These are phyloP conservation scores for Leptodactylus fuscus DNA, from an alignment of 2,113 vertebrate genomes.

Conservation along the genomic window DNA sequence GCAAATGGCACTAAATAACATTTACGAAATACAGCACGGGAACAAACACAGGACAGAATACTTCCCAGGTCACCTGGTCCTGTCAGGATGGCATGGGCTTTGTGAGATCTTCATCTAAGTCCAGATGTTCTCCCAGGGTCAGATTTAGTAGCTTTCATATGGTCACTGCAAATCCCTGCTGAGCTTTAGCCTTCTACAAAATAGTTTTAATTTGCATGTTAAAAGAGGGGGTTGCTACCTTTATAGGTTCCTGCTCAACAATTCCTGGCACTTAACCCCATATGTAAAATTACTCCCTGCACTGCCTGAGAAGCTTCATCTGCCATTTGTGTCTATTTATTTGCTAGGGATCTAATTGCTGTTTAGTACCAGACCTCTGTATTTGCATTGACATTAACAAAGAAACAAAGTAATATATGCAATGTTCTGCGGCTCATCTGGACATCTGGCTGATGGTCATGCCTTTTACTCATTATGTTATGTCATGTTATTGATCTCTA, in stretches of 20 bases:
- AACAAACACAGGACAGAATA: constrained; percentile 55
- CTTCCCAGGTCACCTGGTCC: constrained; percentile 57
- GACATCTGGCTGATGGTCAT: constrained; percentile 69
- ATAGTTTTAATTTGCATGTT: constrained; percentile 82
- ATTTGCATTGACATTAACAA: constrained; percentile 62
- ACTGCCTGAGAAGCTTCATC: constrained; percentile 68
- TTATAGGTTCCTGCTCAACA: constrained; percentile 72
- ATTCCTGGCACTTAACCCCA: constrained; percentile 55
- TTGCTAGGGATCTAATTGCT: constrained; percentile 59
- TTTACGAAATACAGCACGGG: constrained; percentile 29
- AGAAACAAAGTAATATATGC: constrained; percentile 58
- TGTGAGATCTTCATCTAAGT: constrained; percentile 78
- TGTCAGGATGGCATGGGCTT: constrained; percentile 19
- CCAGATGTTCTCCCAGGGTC: constrained; percentile 68
- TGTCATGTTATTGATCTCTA: constrained; percentile 55
- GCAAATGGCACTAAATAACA: constrained; percentile 43
- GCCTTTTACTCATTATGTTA: constrained; percentile 57
- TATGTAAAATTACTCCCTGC: constrained; percentile 66
- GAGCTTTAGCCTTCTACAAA: constrained; percentile 78
- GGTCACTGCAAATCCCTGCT: constrained; percentile 70
- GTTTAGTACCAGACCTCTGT: constrained; percentile 50
- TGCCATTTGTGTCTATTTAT: constrained; percentile 66
- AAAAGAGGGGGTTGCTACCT: constrained; percentile 78
- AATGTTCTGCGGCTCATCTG: constrained; percentile 56
- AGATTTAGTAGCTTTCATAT: constrained; percentile 70